Base-by-base conservation (phyloP, 2,797 vertebrate species). In the Merluccius polli region DNA sequence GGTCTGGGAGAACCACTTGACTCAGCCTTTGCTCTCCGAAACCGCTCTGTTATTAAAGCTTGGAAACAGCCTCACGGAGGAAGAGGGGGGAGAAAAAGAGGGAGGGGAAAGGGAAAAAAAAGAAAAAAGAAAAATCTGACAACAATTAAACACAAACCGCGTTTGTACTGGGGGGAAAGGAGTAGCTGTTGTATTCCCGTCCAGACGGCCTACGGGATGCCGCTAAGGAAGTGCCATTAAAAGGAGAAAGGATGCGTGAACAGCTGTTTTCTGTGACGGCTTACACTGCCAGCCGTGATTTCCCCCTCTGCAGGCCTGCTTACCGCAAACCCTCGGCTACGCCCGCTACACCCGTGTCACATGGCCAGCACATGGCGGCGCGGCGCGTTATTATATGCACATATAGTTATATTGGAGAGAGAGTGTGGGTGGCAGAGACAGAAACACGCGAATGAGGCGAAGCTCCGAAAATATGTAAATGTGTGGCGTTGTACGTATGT, bases 161-260 rank as follows among this genome's bases (percentile, higher is more conserved):
- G 75, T 92, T 92, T 92, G 89, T 91, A 91, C 86, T 92, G 83
- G 75, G 75, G 75, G 85, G 9, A 65, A 85, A 87, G 87, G 88
- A 90, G 87, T 91, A 91, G 88, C 87, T 89, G 89, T 87, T 90
- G 87, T 91, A 89, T 87, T 88, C 82, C 79, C 86, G 86, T 80
- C 86, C 83, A 86, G 88, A 89, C 87, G 79, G 90, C 86, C 88
- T 86, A 82, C 87, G 89, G 86, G 89, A 90, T 87, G 87, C 86
- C 76, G 86, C 86, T n/a, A n/a, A n/a, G 87, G 91, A 92, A 91
- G 90, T 89, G 87, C 74, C 86, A 90, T 93, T 92, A 93, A 93
- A 92, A 91, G 84, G 89, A 87, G 88, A 91, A 91, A 92, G 91
- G 90, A 91, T 93, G 90, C 83, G 77, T 91, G 89, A 93, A 91